phyloP scores from a whole-genome alignment of 2,113 vertebrate species.

The Laticauda laticaudata region DNA sequence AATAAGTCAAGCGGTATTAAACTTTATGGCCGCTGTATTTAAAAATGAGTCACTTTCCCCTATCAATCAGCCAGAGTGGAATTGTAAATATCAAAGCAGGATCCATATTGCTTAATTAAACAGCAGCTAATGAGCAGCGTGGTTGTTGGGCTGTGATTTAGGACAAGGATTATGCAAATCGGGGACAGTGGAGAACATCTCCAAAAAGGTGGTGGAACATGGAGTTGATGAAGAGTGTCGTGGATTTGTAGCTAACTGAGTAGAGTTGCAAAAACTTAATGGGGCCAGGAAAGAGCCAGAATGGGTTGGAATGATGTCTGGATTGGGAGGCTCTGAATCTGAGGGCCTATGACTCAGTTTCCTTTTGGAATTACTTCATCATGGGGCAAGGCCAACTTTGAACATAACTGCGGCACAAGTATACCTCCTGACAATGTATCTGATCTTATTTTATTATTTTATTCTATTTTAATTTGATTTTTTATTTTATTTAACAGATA shows the following conservation, averaged over 20 bases:
- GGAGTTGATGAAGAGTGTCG: accelerated
- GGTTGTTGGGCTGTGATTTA: slow-evolving; percentile 66
- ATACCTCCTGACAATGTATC: background rate
- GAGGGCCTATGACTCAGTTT: background rate
- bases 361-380: background rate
- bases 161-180: slow-evolving; percentile 24
- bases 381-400: background rate
- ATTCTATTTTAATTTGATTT: background rate
- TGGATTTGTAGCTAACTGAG: background rate
- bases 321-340: background rate
- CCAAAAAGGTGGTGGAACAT: background rate
- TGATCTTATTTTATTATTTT: background rate
- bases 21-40: slow-evolving; percentile 60
- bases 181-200: background rate
- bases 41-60: slow-evolving; percentile 38
- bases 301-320: no score
- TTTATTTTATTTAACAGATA: background rate
- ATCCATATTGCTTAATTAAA: slow-evolving; percentile 73
- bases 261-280: background rate
- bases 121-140: slow-evolving; percentile 60
- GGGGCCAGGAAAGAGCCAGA: background rate
- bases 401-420: background rate
- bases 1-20: slow-evolving; percentile 67
- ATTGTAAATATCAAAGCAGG: slow-evolving; percentile 67
- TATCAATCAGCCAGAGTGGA: slow-evolving; percentile 63